phyloP scores from a whole-genome alignment of 2,113 vertebrate species.

The Microtus pennsylvanicus region DNA sequence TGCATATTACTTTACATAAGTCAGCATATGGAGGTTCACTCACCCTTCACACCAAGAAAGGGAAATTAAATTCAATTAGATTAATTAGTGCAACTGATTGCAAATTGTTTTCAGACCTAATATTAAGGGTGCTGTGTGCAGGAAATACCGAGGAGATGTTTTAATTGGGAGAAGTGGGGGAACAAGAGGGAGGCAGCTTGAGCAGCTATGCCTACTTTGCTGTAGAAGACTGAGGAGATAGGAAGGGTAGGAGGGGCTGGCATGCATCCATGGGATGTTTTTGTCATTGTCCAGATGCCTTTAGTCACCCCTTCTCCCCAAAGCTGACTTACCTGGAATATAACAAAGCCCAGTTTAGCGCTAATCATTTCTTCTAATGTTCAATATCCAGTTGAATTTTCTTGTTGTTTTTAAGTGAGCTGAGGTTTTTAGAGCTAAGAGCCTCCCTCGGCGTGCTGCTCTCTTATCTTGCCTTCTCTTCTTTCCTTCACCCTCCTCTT shows the following conservation, averaged over 20 bases:
- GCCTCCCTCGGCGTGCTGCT: background rate
- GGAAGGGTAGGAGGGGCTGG: fast-evolving
- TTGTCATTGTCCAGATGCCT: too few species aligned
- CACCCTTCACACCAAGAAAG: slow-evolving; percentile 81
- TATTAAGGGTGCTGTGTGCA: slow-evolving; percentile 73
- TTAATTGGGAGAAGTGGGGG: slow-evolving; percentile 64
- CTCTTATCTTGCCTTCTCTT: background rate
- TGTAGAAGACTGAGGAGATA: background rate
- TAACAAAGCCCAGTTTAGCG: background rate
- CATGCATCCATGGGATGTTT: background rate
- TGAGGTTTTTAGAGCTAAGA: background rate
- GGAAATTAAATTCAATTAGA: slow-evolving; percentile 84
- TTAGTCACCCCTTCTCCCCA: background rate
- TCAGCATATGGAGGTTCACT: slow-evolving; percentile 80
- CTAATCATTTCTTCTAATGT: background rate
- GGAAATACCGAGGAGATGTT: slow-evolving; percentile 74
- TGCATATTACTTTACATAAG: slow-evolving; percentile 82
- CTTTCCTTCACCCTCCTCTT: background rate
- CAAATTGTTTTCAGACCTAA: slow-evolving; percentile 81
- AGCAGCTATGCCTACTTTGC: background rate
- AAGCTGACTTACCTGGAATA: background rate
- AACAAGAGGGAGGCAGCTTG: background rate
- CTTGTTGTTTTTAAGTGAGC: background rate
- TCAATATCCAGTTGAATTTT: background rate
- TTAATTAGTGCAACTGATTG: slow-evolving; percentile 84